A percentile compares a stretch with the other conserved stretches of the same genome.
These are phyloP conservation scores for Drosophila watanabei DNA, from an alignment of 1,140 invertebrate genomes.

Conservation along the genomic window DNA sequence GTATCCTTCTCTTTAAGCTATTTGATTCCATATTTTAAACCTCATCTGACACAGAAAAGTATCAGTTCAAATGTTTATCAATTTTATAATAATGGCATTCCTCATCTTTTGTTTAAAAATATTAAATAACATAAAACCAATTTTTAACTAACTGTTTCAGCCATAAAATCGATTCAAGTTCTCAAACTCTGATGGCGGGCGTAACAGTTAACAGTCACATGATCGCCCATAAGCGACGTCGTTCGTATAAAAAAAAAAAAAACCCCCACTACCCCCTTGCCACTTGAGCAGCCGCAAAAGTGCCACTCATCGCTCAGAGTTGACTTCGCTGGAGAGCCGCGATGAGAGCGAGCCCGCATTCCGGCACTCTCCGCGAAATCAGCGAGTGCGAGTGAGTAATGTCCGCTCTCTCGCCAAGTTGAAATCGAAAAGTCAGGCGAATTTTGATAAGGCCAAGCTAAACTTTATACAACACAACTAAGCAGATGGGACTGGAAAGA, in stretches of 20 bases:
- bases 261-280: not conserved
- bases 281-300: constrained; percentile 26
- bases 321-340: constrained; percentile 6
- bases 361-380: constrained; percentile 2
- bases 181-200: constrained; percentile 20
- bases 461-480: constrained; percentile 21
- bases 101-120: not conserved
- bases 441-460: constrained; percentile 66
- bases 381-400: constrained; percentile 17
- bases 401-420: constrained; percentile 19
- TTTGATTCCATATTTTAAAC: not conserved
- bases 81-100: not conserved
- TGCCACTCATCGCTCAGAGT: constrained; percentile 26
- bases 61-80: not conserved
- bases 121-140: not conserved
- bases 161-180: not conserved
- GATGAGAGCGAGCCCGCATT: not conserved
- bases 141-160: constrained; percentile 1
- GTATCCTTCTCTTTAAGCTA: not conserved
- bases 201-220: constrained; percentile 70
- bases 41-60: not conserved
- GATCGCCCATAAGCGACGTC: constrained; percentile 49
- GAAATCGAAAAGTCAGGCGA: constrained; percentile 22
- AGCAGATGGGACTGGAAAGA: not conserved
- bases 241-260: constrained; percentile 20